phyloP scores from a whole-genome alignment of 2,888 invertebrate species.

The Eulithis testata region DNA sequence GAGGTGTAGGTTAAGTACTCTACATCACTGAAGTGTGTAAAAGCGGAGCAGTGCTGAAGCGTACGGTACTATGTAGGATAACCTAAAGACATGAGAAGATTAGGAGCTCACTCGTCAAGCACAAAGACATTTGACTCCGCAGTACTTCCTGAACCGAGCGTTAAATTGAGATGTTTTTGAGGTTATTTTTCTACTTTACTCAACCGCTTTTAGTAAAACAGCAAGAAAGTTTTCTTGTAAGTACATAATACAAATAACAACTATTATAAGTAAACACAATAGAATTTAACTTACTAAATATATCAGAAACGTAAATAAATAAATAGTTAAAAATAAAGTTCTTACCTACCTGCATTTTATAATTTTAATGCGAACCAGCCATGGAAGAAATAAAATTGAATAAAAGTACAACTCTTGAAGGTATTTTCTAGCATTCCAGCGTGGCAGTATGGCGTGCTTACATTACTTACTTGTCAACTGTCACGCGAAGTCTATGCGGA shows the following conservation, averaged over 20 bases:
- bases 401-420: conserved; percentile 43
- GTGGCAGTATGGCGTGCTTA: conserved; percentile 32
- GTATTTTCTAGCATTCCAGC: conserved; percentile 24
- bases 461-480: conserved; percentile 35
- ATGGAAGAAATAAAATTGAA: conserved; percentile 40
- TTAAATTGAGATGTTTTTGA: conserved; percentile 22
- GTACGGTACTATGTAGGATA: neutral
- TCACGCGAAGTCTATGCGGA: conserved; percentile 27
- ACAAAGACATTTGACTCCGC: conserved; percentile 35
- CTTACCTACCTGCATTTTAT: neutral
- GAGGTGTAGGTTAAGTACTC: too few species aligned
- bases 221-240: too few species aligned
- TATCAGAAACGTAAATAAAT: too few species aligned
- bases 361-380: conserved; percentile 10
- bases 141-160: conserved; percentile 28
- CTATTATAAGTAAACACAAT: too few species aligned
- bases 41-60: neutral
- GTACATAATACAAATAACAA: too few species aligned
- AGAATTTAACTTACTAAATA: too few species aligned
- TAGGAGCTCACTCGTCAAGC: conserved; percentile 32
- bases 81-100: conserved; percentile 22
- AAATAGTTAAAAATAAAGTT: neutral
- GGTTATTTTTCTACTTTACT: too few species aligned
- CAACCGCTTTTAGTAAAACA: too few species aligned
- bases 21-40: too few species aligned